A percentile compares a stretch with the other conserved stretches of the same genome.
Evolutionary conservation across 1,140 invertebrate genomes (phyloP).

Genomic region (Dendroctonus valens): DNA sequence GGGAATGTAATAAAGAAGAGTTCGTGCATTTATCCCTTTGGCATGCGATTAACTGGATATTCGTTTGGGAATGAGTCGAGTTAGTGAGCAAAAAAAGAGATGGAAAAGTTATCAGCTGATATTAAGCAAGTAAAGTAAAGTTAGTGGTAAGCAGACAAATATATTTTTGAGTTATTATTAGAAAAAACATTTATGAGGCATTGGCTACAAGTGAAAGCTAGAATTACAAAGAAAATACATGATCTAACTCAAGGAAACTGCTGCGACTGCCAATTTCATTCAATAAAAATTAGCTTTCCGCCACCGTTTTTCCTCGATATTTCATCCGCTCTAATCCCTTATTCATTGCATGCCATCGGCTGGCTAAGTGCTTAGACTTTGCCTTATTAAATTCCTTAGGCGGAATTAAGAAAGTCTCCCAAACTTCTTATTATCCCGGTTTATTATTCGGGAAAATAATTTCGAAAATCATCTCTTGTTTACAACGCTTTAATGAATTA

Average conservation of each 20-base stretch:
- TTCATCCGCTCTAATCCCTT: constrained; percentile 9
- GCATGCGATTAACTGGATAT: constrained; percentile 10
- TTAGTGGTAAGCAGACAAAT: too few relatives aligned
- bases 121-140: too few relatives aligned
- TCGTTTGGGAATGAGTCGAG: constrained; percentile 3
- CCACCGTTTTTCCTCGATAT: constrained; percentile 5
- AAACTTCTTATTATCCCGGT: background rate
- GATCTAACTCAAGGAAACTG: too few relatives aligned
- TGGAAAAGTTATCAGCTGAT: background rate
- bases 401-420: background rate
- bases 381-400: constrained; percentile 11
- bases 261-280: background rate
- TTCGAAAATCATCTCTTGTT: too few relatives aligned
- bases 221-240: too few relatives aligned
- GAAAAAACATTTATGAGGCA: too few relatives aligned
- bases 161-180: too few relatives aligned
- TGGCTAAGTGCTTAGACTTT: background rate
- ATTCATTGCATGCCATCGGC: constrained; percentile 9
- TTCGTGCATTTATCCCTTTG: constrained; percentile 7
- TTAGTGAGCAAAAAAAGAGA: constrained; percentile 13
- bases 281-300: constrained; percentile 1
- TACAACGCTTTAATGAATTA: too few relatives aligned
- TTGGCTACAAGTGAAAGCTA: too few relatives aligned
- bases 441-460: too few relatives aligned
- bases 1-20: constrained; percentile 18